Evolutionary conservation across 2,888 invertebrate species (phyloP), one percentile per base, ranked within the genome.

Genomic region (Hypolimnas misippus): DNA sequence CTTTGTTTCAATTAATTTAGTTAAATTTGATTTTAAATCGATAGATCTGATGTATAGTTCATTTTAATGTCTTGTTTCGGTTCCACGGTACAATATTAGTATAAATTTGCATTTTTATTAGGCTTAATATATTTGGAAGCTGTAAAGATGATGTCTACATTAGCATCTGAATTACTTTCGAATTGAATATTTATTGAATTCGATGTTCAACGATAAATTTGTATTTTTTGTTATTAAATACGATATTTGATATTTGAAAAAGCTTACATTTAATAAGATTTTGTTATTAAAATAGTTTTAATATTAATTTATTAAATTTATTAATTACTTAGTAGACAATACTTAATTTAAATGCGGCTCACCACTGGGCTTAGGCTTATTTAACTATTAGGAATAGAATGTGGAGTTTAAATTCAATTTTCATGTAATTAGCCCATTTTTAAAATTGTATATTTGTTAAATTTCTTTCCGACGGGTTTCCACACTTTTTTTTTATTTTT

Each of bases 51-150:
- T 64, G 29, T 61, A 50, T 62, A 44, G 40, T 53, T 21, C 50
- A 57, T 35, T 63, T 70, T 25, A 57, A 62, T 50, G 17, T 49
- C n/a, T 44, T 52, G 40, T 56, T 56, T 52, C 40, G 60, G 63
- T 59, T 68, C 58, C 66, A 54, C 29, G 63, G 73, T 75, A 74
- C 74, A 77, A 76, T 79, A 82, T 82, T 78, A 75, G 76, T 77
- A 77, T 79, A 76, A 77, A 67, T 84, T 85, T 66, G 72, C 83
- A 85, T 85, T 76, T 84, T 82, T 81, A 85, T 82, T 76, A 76
- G 75, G 69, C 74, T 76, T 74, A 77, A 75, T 75, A 76, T 75
- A 78, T 76, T 76, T 75, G 69, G 74, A 73, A 65, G 69, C 68
- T 65, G 71, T 75, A 58, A 70, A 53, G 62, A 66, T 56, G 52